Percentiles rank a stretch among this genome's conserved stretches.
Evolutionary conservation across 2,113 vertebrate species (phyloP).

Genomic region (Passer montanus): DNA sequence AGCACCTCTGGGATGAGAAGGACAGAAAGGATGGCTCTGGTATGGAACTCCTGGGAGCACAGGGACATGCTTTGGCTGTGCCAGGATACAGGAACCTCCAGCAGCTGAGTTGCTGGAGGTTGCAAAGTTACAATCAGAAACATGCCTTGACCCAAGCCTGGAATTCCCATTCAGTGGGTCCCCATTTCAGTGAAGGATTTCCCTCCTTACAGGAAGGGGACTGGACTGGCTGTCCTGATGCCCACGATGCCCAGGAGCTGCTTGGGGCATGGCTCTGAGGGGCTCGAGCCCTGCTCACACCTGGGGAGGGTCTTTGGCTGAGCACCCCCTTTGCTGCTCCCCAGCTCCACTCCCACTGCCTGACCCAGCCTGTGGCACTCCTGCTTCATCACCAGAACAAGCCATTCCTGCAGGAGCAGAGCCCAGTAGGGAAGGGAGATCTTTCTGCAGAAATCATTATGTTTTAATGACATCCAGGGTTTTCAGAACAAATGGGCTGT

Average conservation of each 20-base stretch:
- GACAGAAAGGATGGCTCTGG: not conserved
- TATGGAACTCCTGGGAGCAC: not conserved
- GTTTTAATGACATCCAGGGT: rapidly evolving
- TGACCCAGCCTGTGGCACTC: rapidly evolving
- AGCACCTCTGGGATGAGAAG: not conserved
- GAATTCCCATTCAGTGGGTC: not conserved
- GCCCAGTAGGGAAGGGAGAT: rapidly evolving
- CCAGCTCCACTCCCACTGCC: rapidly evolving
- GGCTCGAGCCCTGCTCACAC: rapidly evolving
- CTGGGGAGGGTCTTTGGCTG: rapidly evolving
- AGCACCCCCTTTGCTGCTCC: not conserved
- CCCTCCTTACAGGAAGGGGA: not conserved
- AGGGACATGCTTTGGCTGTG: not conserved
- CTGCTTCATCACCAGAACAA: not conserved
- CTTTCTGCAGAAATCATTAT: not conserved
- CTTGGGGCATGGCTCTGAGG: not conserved
- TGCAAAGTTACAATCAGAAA: not conserved
- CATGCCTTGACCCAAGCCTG: not conserved
- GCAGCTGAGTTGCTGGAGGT: too few relatives aligned
- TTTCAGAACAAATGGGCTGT: not conserved
- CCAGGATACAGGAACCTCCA: not conserved
- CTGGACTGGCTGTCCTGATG: not conserved
- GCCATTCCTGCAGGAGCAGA: not conserved
- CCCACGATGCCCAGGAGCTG: rapidly evolving
- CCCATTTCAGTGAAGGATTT: not conserved